Evolutionary conservation across 92 coral and sea anemone species (phyloP).

Genomic region (Montipora capitata): DNA sequence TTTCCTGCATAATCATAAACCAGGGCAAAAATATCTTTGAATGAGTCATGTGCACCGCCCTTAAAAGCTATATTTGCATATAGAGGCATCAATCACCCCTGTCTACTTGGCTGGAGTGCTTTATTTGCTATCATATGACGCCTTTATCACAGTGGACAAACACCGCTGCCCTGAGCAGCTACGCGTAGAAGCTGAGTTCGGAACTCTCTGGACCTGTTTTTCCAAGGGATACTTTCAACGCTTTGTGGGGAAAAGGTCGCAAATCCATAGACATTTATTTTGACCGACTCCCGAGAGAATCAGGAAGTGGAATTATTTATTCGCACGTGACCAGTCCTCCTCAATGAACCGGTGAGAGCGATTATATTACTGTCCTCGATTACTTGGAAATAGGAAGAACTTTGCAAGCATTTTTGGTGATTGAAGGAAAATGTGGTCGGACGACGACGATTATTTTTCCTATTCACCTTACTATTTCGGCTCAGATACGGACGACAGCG

Average conservation of each 20-base stretch:
- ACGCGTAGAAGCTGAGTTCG: no score
- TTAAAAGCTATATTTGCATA: no score
- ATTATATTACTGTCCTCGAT: not conserved
- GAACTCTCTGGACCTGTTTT: no score
- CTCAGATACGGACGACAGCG: slow-evolving; percentile 38
- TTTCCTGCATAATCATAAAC: no score
- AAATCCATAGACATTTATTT: not conserved
- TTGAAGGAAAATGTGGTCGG: slow-evolving; percentile 45
- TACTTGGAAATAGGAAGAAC: not conserved
- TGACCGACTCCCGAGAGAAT: not conserved
- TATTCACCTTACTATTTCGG: slow-evolving; percentile 37
- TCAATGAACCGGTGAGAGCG: not conserved
- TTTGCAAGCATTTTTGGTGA: not conserved
- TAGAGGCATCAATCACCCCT: no score
- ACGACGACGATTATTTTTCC: slow-evolving; percentile 37
- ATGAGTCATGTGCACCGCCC: no score
- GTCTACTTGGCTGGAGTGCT: no score
- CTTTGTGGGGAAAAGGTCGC: not conserved
- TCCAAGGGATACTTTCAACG: not conserved
- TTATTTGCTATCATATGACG: no score
- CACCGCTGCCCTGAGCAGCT: no score
- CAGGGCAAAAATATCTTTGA: no score
- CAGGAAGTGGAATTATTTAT: slow-evolving; percentile 1
- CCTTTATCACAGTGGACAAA: no score
- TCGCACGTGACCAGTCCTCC: slow-evolving; percentile 16